These are phyloP conservation scores for Limnodromus scolopaceus DNA, from an alignment of 2,797 vertebrate genomes.

Conservation along the genomic window DNA sequence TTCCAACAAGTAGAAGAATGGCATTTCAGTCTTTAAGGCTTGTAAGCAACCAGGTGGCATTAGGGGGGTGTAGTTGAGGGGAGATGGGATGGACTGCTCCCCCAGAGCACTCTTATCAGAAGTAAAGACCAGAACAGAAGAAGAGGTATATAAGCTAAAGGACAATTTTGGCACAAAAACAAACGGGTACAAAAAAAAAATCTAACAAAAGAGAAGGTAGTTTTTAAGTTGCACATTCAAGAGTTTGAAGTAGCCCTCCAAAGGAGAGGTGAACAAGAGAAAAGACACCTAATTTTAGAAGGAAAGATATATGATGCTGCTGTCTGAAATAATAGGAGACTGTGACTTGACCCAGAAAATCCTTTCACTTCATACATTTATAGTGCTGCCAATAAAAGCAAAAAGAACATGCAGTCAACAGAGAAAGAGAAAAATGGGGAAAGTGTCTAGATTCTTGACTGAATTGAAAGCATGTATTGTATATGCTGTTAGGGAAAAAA, in stretches of 20 bases:
- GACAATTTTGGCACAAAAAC: not conserved
- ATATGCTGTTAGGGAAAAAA: not conserved
- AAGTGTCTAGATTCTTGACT: not conserved
- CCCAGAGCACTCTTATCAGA: not conserved
- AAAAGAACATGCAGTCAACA: not conserved
- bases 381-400: conserved; percentile 12
- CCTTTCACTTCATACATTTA: conserved; percentile 20
- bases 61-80: not conserved
- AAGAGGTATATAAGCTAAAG: not conserved
- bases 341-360: conserved; percentile 49
- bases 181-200: not conserved
- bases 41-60: not conserved
- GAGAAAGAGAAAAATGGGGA: not conserved
- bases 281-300: conserved; percentile 37
- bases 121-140: not conserved
- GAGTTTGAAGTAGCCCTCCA: not conserved
- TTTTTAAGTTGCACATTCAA: not conserved
- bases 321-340: conserved; percentile 36
- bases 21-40: not conserved
- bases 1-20: not conserved
- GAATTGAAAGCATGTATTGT: not conserved
- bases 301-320: conserved; percentile 29
- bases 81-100: not conserved
- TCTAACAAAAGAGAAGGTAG: not conserved
- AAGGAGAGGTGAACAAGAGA: not conserved